Percentiles rank a stretch among this genome's conserved stretches.
Conservation (phyloP, 2,888 invertebrate species). For the Pteria penguin region DNA sequence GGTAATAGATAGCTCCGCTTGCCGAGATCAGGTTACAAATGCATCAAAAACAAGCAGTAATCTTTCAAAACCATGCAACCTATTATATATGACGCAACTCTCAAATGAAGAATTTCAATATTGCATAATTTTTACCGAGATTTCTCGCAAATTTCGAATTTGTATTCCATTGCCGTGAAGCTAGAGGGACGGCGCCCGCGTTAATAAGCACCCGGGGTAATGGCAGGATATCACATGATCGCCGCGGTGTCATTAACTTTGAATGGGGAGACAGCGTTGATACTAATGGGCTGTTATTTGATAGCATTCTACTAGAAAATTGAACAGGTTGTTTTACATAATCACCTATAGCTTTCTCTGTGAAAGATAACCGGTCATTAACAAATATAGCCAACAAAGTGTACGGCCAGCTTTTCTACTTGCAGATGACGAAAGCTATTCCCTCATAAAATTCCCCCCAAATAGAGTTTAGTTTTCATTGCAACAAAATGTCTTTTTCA, state of each 20-base stretch:
- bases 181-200: background rate
- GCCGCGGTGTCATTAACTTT: background rate
- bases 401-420: too few species aligned
- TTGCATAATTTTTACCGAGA: background rate
- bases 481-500: too few species aligned
- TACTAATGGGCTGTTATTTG: background rate
- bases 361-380: background rate
- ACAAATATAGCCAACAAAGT: background rate
- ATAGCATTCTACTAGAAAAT: conserved; percentile 1
- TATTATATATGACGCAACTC: background rate
- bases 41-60: background rate
- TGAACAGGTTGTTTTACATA: conserved; percentile 13
- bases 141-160: background rate
- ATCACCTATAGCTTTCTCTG: conserved; percentile 3
- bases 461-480: too few species aligned
- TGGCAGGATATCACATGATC: background rate
- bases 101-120: background rate
- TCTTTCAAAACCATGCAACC: background rate
- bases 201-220: background rate
- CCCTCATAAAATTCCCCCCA: too few species aligned
- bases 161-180: background rate
- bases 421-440: too few species aligned
- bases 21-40: conserved; percentile 9
- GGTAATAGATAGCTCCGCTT: conserved; percentile 20
- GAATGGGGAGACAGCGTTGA: background rate